Evolutionary conservation across 2,888 invertebrate genomes (phyloP).

Genomic region (Didymodactylos carnosus): DNA sequence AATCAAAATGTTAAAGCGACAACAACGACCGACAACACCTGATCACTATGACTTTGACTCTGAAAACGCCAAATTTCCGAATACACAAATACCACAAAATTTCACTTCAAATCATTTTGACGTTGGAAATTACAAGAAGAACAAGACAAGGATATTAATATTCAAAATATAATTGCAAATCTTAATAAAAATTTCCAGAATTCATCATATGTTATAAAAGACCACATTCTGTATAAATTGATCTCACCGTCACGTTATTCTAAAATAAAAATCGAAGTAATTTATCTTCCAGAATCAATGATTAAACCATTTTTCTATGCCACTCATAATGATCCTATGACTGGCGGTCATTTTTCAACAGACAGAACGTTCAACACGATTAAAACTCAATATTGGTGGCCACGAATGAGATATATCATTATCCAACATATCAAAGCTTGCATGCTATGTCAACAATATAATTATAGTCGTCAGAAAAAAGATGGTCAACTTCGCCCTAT

Average conservation of each 20-base stretch:
- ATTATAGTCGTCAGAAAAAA: neutral
- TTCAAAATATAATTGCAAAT: neutral
- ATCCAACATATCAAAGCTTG: no score
- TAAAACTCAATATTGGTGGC: neutral
- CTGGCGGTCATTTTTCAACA: neutral
- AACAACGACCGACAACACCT: neutral
- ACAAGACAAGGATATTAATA: neutral
- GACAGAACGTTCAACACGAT: neutral
- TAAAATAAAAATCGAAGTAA: neutral
- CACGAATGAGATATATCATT: neutral
- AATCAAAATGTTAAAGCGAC: neutral
- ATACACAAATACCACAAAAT: neutral
- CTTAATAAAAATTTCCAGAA: neutral
- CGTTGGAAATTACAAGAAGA: neutral
- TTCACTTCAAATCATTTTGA: neutral
- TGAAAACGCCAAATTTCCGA: neutral
- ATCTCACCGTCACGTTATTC: neutral
- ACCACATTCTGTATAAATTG: neutral
- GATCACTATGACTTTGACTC: neutral
- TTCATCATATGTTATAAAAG: neutral
- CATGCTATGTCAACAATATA: no score
- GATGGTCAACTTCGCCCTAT: neutral
- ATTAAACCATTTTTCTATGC: neutral
- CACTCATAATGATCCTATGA: neutral
- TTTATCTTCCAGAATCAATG: neutral